phyloP scores from a whole-genome alignment of 2,888 invertebrate genomes.

The Caenorhabditis virilis region DNA sequence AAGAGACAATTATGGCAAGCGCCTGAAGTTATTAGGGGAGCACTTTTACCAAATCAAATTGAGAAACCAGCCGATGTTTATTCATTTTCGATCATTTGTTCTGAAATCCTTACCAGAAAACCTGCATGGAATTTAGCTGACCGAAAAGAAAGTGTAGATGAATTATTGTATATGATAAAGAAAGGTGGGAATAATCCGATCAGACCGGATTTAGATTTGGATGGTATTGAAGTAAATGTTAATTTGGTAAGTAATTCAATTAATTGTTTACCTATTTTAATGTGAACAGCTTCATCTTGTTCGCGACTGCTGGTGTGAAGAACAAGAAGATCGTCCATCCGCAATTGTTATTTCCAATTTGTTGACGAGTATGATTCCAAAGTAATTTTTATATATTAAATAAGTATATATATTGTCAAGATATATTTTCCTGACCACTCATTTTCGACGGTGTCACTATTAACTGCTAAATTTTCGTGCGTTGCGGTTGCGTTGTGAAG shows the following conservation, averaged over 20 bases:
- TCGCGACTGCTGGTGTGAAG: conserved; percentile 61
- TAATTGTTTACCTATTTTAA: background rate
- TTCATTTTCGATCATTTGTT: conserved; percentile 61
- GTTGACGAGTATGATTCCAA: conserved; percentile 30
- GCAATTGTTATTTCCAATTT: conserved; percentile 31
- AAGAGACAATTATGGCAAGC: conserved; percentile 56
- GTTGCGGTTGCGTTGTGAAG: too few species aligned
- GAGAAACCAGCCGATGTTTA: conserved; percentile 60
- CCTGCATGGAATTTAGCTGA: conserved; percentile 57
- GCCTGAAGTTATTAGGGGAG: conserved; percentile 56
- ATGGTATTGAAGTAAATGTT: conserved; percentile 45
- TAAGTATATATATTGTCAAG: too few species aligned
- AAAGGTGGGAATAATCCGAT: conserved; percentile 47
- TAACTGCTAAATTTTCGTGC: too few species aligned
- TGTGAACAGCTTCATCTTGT: conserved; percentile 47
- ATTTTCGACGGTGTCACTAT: too few species aligned
- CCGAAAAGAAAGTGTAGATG: conserved; percentile 47
- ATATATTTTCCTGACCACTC: too few species aligned
- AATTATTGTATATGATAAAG: conserved; percentile 56
- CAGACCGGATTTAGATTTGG: conserved; percentile 49
- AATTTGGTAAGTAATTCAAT: conserved; percentile 30
- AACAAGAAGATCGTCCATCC: conserved; percentile 50
- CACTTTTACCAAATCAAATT: conserved; percentile 30
- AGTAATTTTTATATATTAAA: background rate
- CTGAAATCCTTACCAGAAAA: conserved; percentile 60